phyloP scores from a whole-genome alignment of 2,888 invertebrate species.

The Ectropis crepuscularia region DNA sequence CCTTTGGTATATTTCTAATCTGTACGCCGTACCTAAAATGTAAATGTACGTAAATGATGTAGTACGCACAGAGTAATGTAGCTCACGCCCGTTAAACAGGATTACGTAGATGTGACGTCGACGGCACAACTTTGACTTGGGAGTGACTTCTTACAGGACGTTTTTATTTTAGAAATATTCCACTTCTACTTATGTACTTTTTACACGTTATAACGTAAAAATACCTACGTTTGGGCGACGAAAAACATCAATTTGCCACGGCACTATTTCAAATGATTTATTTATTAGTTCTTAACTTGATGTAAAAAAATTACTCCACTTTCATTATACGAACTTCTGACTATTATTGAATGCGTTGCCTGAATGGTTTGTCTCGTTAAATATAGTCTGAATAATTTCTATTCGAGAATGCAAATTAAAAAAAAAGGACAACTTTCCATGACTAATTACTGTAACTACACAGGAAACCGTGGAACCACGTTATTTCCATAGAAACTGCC shows the following conservation, averaged over 20 bases:
- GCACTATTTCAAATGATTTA: not conserved
- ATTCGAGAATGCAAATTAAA: too few species aligned
- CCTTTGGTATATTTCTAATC: not conserved
- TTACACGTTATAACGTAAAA: not conserved
- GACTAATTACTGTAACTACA: too few species aligned
- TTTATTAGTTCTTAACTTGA: not conserved
- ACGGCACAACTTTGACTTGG: not conserved
- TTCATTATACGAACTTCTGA: too few species aligned
- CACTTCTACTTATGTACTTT: not conserved
- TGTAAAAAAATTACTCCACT: too few species aligned
- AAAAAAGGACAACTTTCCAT: too few species aligned
- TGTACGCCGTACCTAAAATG: slow-evolving; percentile 7
- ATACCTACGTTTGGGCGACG: not conserved
- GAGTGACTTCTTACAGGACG: slow-evolving; percentile 4
- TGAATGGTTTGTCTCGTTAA: too few species aligned
- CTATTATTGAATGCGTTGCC: too few species aligned
- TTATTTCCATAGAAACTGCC: too few species aligned
- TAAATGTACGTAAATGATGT: slow-evolving; percentile 17
- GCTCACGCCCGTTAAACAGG: slow-evolving; percentile 11
- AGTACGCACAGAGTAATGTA: slow-evolving; percentile 10
- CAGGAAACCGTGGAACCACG: too few species aligned
- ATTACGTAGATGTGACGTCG: slow-evolving; percentile 17
- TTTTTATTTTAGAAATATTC: not conserved
- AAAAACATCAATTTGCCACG: not conserved
- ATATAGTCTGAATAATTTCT: too few species aligned